A percentile compares a stretch with the other conserved stretches of the same genome.
These are phyloP conservation scores for Mesaphorura yosii DNA, from an alignment of 1,140 invertebrate genomes.

Conservation along the genomic window DNA sequence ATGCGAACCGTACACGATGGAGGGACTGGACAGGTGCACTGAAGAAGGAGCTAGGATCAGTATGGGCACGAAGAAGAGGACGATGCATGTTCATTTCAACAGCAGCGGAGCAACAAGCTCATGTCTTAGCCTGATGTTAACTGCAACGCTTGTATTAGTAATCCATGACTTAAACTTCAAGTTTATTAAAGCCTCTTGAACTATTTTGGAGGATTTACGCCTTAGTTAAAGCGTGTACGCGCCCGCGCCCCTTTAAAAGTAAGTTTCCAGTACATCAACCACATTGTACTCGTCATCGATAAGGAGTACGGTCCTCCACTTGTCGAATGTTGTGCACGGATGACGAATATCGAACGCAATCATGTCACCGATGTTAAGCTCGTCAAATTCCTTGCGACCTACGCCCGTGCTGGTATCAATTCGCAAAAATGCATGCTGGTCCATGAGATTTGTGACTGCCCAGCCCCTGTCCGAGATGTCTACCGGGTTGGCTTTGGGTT, in stretches of 20 bases:
- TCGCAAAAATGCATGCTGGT: conserved; percentile 26
- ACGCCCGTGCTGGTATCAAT: conserved; percentile 1
- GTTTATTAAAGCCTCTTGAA: no score
- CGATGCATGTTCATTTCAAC: no score
- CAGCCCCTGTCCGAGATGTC: conserved; percentile 6
- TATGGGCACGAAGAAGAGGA: no score
- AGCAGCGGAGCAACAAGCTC: no score
- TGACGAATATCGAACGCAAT: conserved; percentile 23
- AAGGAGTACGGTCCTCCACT: conserved; percentile 17
- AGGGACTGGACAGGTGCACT: no score
- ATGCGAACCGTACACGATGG: no score
- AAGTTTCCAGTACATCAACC: conserved; percentile 14
- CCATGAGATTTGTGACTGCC: conserved; percentile 26
- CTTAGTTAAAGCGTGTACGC: no score
- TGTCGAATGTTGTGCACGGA: conserved; percentile 25
- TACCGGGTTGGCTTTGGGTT: background rate
- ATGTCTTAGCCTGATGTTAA: no score
- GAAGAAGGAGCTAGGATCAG: no score
- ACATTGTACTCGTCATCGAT: conserved; percentile 17
- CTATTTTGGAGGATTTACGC: no score
- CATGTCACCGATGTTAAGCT: conserved; percentile 24
- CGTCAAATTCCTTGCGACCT: conserved; percentile 4
- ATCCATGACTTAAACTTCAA: no score
- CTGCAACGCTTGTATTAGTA: no score
- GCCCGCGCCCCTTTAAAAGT: conserved; percentile 24